A percentile compares a stretch with the other conserved stretches of the same genome.
Conservation (phyloP, 2,797 vertebrate genomes). For the Euthynnus affinis region DNA sequence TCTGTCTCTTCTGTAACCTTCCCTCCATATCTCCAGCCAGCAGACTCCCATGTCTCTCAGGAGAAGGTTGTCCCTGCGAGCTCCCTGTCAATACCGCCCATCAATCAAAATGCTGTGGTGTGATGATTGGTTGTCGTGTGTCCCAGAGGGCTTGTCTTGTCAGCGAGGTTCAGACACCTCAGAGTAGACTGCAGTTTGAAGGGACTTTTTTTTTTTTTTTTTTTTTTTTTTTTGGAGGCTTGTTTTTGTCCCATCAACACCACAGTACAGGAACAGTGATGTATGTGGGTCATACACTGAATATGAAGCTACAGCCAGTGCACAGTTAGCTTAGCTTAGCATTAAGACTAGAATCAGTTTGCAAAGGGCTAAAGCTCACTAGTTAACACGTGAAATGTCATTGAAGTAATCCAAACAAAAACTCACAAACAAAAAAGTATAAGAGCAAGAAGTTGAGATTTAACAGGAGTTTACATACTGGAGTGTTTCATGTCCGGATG, state of each 20-base stretch:
- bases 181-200: constrained; percentile 27
- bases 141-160: constrained; percentile 61
- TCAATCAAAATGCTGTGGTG: constrained; percentile 51
- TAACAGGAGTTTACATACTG: too few species aligned
- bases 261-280: neutral
- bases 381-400: too few species aligned
- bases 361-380: too few species aligned
- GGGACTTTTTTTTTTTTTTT: too few species aligned
- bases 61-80: constrained; percentile 59
- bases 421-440: too few species aligned
- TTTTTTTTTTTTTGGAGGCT: constrained; percentile 7
- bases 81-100: constrained; percentile 58
- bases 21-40: constrained; percentile 68
- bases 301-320: too few species aligned
- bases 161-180: constrained; percentile 28
- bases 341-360: too few species aligned
- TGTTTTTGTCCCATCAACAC: neutral
- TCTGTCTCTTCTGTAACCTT: constrained; percentile 44
- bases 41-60: constrained; percentile 58
- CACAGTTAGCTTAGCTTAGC: too few species aligned
- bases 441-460: too few species aligned
- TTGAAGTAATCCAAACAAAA: too few species aligned
- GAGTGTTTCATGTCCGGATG: too few species aligned
- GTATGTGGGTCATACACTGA: neutral
- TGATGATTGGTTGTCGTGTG: constrained; percentile 62